A percentile compares a stretch with the other conserved stretches of the same genome.
phyloP scores from a whole-genome alignment of 2,797 vertebrate genomes.

The Cirrhinus molitorella region DNA sequence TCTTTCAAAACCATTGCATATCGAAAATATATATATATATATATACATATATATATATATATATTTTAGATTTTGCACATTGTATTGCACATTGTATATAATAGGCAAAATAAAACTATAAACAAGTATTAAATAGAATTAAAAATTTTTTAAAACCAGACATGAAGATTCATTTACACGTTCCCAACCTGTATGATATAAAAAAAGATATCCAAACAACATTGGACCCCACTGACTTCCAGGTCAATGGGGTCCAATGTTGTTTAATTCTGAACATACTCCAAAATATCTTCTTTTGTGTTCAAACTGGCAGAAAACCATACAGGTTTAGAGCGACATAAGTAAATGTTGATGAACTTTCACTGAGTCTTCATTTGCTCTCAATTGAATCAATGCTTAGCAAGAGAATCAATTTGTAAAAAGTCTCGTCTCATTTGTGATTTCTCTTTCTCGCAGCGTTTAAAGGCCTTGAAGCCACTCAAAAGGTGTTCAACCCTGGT shows the following conservation, averaged over 20 bases:
- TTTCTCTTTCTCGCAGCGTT: background rate
- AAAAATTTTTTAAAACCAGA: background rate
- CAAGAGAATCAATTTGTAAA: background rate
- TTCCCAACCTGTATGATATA: background rate
- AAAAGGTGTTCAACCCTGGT: background rate
- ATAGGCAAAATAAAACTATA: background rate
- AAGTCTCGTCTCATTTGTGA: background rate
- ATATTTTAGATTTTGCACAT: too few species aligned
- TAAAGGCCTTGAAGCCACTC: constrained; percentile 7
- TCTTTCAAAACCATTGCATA: too few species aligned
- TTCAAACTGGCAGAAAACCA: background rate
- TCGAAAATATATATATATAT: too few species aligned
- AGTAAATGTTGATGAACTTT: background rate
- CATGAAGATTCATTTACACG: background rate
- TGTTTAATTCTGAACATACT: background rate
- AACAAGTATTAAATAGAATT: background rate
- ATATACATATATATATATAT: too few species aligned
- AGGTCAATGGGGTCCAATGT: background rate
- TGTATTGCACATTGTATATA: too few species aligned
- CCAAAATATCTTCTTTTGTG: background rate
- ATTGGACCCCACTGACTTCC: too few species aligned
- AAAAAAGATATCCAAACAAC: background rate
- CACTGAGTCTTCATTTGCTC: background rate
- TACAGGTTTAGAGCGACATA: background rate
- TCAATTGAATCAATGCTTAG: background rate